Evolutionary conservation across 2,888 invertebrate genomes (phyloP), one percentile per base, ranked within the genome.

Genomic region (Odontocerum albicorne): DNA sequence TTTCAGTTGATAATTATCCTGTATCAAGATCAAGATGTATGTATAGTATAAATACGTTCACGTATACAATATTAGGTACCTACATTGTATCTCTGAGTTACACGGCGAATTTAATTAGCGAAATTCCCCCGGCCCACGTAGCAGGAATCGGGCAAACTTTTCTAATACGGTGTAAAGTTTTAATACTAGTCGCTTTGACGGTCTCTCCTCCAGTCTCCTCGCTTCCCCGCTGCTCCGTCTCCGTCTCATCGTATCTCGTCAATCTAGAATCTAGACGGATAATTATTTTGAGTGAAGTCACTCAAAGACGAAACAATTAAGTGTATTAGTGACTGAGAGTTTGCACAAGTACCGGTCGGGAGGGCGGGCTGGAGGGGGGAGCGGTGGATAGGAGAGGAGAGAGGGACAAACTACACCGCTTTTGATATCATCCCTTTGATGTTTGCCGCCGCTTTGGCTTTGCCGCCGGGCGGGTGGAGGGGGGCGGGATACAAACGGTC

Each of bases 391-490:
- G 40, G 20, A 7, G 16, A 16, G 10, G 40, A n/a, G 19, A 12
- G 38, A 15, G 38, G 38, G 49, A 44, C 43, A 51, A 43, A 51
- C 43, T 43, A 51, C 54, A 47, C 54, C 47, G 54, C 54, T 54
- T 54, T 54, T 54, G 54, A 54, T 54, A 54, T 54, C 51, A 36
- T 51, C 42, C 54, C 47, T 54, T 55, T 55, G 55, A 55, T 49
- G 55, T 55, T 43, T 42, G 55, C 49, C 49, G 55, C 43, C 55
- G 40, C 38, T 31, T 20, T 36, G 36, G 38, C 38, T 39, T 17
- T 16, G 17, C 16, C 15, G 20, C 32, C 40, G 47, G 21, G 54
- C 19, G n/a, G 4, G 40, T n/a, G 15, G 40, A n/a, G 39, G 31
- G 49, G 10, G 40, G 49, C 3, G 20, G 15, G 19, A 15, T 21